Evolutionary conservation across 1,140 invertebrate species (phyloP), one percentile per base, ranked within the genome.

Genomic region (Euura saliciscinereae): DNA sequence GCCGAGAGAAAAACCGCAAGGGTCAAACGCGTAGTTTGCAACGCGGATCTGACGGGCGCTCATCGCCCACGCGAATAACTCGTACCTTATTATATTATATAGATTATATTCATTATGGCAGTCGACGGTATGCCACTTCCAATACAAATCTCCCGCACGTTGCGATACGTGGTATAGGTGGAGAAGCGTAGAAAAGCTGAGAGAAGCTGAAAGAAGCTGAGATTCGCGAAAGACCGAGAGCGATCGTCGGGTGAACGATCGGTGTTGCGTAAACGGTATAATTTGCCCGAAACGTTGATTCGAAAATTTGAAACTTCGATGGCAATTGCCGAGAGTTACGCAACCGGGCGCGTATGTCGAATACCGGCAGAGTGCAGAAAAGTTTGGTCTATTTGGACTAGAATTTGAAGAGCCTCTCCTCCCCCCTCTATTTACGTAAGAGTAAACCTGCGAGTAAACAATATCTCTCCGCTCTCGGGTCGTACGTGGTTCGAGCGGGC

Each of bases 21-120:
- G 28, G 28, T 28, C 28, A 28, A 28, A 28, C 28, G 78, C 80
- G 80, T 82, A 73, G 75, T 76, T 75, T 77, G 44, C 73, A 73
- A 83, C 77, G 79, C 78, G 79, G 80, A 84, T 85, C 81, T 83
- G 83, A 84, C 81, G 73, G 74, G 10, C 68, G 71, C 71, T 70
- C 10, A 75, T 79, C 82, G 80, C 84, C 83, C 80, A 85, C 83
- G 80, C 81, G 75, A 79, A 82, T 78, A 77, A 44, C 43, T 67
- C 66, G 66, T 44, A 13, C 66, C 66, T 67, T 6, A 44, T 67
- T 67, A 11, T 44, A 67, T 67, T 67, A 44, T 3, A 67, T 42
- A 5, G 11, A 59, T 59, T 59, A 6, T 59, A 6, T 59, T 59
- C 13, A n/a, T n/a, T n/a, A n/a, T n/a, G 28, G 28, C 28, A 28